Evolutionary conservation across 2,113 vertebrate genomes (phyloP), one percentile per base, ranked within the genome.

Genomic region (Zosterops lateralis): DNA sequence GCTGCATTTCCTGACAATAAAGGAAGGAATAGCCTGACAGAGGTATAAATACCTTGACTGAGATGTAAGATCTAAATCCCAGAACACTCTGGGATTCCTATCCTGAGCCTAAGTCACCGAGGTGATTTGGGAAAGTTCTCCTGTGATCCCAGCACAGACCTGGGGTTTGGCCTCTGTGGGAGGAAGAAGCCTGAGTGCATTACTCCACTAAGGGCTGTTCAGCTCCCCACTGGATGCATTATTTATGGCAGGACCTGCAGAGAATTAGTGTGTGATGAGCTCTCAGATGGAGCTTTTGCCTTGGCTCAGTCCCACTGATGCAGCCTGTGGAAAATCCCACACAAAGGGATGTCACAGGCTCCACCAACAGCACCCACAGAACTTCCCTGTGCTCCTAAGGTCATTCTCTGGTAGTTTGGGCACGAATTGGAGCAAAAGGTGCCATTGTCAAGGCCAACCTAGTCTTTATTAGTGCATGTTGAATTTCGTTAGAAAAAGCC

Each of bases 161-260:
- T 18, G 84, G 78, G 81, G 36, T 58, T 83, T 80, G 91, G 79
- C 70, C 77, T 74, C 90, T 64, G 74, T 4, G 62, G 92, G 77
- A 93, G 60, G 67, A 94, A 90, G 92, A 54, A 96, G 90, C 68
- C 74, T 64, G 77, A 97, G 91, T 91, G 84, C 91, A 88, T 95
- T 47, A 76, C 89, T 92, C 75, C 51, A 61, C 74, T 71, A 47
- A 94, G 78, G 92, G 87, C 81, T 81, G 32, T 17, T 29, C 79
- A 95, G 66, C 77, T 96, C 85, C 80, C 48, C 21, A 5, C 16
- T 64, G 89, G 83, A 78, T 97, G 94, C 89, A 97, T 97, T 96
- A 97, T 97, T 97, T 92, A 97, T 94, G 71, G 83, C 90, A 89
- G 81, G 84, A 75, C 48, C 51, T 66, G 85, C 88, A 95, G 94